These are phyloP conservation scores for Trachurus trachurus DNA, from an alignment of 2,797 vertebrate species.

Conservation along the genomic window DNA sequence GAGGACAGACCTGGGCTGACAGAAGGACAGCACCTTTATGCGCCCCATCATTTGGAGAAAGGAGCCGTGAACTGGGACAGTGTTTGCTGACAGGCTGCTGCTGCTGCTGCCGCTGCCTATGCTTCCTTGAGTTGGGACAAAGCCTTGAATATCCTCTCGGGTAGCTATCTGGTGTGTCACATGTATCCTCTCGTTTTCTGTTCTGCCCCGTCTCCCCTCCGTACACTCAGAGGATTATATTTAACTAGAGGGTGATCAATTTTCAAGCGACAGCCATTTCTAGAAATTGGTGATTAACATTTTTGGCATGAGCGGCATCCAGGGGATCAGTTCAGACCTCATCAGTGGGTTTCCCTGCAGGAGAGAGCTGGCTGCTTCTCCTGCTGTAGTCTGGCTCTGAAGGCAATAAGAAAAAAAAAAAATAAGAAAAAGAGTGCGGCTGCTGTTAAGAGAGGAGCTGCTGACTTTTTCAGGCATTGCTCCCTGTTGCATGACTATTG, in stretches of 20 bases:
- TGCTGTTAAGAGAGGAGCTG: conserved; percentile 72
- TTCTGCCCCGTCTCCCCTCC: background rate
- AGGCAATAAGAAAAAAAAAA: conserved; percentile 52
- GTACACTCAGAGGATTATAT: background rate
- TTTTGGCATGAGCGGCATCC: conserved; percentile 54
- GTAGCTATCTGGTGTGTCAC: background rate
- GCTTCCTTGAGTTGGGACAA: background rate
- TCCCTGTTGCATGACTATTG: conserved; percentile 85
- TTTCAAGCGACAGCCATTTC: conserved; percentile 44
- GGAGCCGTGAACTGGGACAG: background rate
- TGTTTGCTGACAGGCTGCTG: background rate
- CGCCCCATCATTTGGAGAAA: background rate
- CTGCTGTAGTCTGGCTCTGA: conserved; percentile 60
- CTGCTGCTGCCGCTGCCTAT: too few species aligned
- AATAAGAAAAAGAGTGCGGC: conserved; percentile 40
- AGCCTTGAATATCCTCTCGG: background rate
- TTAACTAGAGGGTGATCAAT: conserved; percentile 37
- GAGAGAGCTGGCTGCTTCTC: conserved; percentile 45
- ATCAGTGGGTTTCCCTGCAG: conserved; percentile 59
- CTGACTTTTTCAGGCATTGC: conserved; percentile 79
- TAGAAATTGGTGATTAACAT: conserved; percentile 48
- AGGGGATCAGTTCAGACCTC: conserved; percentile 47
- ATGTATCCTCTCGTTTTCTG: background rate
- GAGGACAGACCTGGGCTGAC: too few species aligned
- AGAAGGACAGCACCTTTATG: background rate